Base-by-base conservation (phyloP, 2,888 invertebrate genomes). In the Bibio marci region DNA sequence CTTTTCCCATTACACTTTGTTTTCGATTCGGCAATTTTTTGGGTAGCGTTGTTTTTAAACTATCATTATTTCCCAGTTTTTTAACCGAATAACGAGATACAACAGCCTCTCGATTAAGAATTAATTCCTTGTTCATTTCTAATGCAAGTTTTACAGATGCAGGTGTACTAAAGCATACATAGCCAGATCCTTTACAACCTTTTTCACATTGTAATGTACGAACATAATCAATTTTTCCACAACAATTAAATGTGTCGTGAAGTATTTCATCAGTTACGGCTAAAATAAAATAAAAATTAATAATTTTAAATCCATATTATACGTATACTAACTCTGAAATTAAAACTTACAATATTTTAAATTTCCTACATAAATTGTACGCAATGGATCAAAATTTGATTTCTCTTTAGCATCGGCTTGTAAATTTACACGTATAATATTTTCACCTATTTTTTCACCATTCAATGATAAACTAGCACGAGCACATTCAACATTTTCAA, bases 181-280 rank as follows among this genome's bases (percentile, higher is more conserved):
- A 62, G 0, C 56, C 62, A 3, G 57, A 52, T 28, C 48, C 48
- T 27, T 55, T 59, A 46, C 61, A 61, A 4, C 61, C 61, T 30
- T 54, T 52, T 1, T 52, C 50, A 2, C 53, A 54, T 18, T 52
- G 51, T 3, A 62, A 35, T 27, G 55, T 57, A 3, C 62, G 53
- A 12, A 61, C 51, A 40, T 60, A 62, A 18, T 62, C 56, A 15
- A 62, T 53, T 39, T 58, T 55, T 1, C 62, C 62, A 38, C 61
- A 60, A 39, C 51, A 56, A 3, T 52, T 55, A 41, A 62, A 62
- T 30, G 58, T 54, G 36, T 58, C 55, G 13, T 53, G 52, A 7
- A 62, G 42, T 13, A 55, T 52, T 14, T 58, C 52, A 38, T 61
- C 61, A 15, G 49, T 57, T 5, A 57, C 54, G 35, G 54, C 62